Evolutionary conservation across 2,888 invertebrate genomes (phyloP).

Genomic region (Nowickia ferox): DNA sequence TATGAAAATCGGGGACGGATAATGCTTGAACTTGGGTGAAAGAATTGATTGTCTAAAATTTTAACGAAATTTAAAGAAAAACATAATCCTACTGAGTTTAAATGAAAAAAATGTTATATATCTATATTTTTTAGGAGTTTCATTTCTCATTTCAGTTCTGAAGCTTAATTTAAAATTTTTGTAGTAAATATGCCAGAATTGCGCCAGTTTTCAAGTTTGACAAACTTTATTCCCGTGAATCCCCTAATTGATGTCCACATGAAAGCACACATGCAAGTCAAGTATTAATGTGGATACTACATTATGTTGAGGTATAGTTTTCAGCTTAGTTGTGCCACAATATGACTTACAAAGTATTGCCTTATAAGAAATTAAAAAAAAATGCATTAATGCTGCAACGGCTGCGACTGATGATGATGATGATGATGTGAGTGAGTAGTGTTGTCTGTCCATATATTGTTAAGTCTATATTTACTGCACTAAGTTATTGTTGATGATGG

Average conservation of each 20-base stretch:
- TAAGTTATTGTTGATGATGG: conserved; percentile 41
- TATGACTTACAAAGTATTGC: conserved; percentile 51
- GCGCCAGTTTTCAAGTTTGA: neutral
- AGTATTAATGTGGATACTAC: conserved; percentile 36
- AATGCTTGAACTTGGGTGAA: too few relatives aligned
- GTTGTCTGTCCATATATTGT: conserved; percentile 29
- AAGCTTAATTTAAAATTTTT: too few relatives aligned
- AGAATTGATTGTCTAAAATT: too few relatives aligned
- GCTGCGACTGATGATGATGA: conserved; percentile 48
- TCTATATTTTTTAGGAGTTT: too few relatives aligned
- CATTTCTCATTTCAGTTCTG: too few relatives aligned
- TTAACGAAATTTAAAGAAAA: too few relatives aligned
- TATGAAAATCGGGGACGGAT: too few relatives aligned
- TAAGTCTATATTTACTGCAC: conserved; percentile 23
- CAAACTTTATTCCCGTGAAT: neutral
- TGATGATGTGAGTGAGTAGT: conserved; percentile 28
- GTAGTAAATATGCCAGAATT: too few relatives aligned
- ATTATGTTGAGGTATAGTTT: conserved; percentile 40
- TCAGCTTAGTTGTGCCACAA: conserved; percentile 42
- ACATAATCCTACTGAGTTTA: too few relatives aligned
- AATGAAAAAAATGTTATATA: too few relatives aligned
- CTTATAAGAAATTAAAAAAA: conserved; percentile 49
- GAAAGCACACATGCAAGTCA: neutral
- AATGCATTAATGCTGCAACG: conserved; percentile 35
- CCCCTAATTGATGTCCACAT: neutral